Evolutionary conservation across 2,797 vertebrate species (phyloP).

Genomic region (Columba guinea): DNA sequence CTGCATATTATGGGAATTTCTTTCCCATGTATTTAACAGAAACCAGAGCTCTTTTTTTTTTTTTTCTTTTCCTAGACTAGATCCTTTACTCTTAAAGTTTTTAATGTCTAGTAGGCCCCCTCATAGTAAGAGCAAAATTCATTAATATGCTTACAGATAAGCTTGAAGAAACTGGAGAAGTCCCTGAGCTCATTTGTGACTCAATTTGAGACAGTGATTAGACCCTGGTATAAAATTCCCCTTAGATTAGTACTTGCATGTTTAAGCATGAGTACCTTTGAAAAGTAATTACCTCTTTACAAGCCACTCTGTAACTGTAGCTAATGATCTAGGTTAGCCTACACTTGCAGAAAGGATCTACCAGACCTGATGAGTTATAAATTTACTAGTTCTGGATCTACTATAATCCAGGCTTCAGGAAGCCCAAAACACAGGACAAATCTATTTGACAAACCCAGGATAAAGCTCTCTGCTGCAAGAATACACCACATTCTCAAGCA

Average conservation of each 20-base stretch:
- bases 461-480: background rate
- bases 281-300: background rate
- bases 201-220: background rate
- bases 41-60: background rate
- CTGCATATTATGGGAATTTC: background rate
- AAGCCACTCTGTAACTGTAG: background rate
- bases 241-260: background rate
- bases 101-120: background rate
- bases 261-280: conserved; percentile 3
- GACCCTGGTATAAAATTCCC: background rate
- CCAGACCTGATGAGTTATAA: background rate
- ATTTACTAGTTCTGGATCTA: background rate
- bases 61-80: background rate
- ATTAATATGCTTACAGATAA: background rate
- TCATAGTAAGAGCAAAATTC: background rate
- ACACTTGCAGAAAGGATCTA: background rate
- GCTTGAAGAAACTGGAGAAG: background rate
- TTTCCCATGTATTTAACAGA: background rate
- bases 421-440: background rate
- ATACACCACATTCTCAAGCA: background rate
- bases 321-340: background rate
- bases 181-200: background rate
- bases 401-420: background rate
- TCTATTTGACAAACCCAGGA: background rate
- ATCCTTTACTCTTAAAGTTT: background rate